Evolutionary conservation across 2,113 vertebrate genomes (phyloP).

Genomic region (Natator depressus): DNA sequence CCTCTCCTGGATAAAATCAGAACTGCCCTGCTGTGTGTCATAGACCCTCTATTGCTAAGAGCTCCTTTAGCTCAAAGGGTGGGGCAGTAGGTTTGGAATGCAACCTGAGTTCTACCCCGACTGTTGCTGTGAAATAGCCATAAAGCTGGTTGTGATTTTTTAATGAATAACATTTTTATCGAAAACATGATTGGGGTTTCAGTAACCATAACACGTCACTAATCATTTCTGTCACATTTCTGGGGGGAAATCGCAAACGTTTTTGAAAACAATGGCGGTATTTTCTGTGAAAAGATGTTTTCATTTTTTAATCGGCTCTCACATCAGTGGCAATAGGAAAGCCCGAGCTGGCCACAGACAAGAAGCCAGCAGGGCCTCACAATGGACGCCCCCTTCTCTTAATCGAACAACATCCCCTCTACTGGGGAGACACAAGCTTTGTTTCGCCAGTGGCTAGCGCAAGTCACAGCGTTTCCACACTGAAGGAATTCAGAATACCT

Average conservation of each 20-base stretch:
- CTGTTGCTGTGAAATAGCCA: not conserved
- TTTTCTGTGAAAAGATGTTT: not conserved
- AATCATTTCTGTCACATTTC: not conserved
- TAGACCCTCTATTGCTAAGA: not conserved
- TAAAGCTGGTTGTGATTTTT: not conserved
- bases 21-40: not conserved
- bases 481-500: not conserved
- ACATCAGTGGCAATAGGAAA: not conserved
- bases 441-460: not conserved
- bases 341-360: not conserved
- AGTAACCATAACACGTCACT: not conserved
- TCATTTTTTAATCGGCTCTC: constrained; percentile 16
- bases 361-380: not conserved
- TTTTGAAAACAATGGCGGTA: not conserved
- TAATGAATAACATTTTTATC: not conserved
- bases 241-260: not conserved
- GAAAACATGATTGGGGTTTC: constrained; percentile 3
- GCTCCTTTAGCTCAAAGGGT: not conserved
- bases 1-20: not conserved
- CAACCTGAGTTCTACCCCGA: not conserved
- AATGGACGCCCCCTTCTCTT: not conserved
- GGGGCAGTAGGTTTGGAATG: not conserved
- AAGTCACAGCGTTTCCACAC: not conserved
- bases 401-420: not conserved
- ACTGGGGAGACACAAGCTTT: not conserved